Evolutionary conservation across 1,140 invertebrate species (phyloP), one percentile per base, ranked within the genome.

Genomic region (Temnothorax longispinosus): DNA sequence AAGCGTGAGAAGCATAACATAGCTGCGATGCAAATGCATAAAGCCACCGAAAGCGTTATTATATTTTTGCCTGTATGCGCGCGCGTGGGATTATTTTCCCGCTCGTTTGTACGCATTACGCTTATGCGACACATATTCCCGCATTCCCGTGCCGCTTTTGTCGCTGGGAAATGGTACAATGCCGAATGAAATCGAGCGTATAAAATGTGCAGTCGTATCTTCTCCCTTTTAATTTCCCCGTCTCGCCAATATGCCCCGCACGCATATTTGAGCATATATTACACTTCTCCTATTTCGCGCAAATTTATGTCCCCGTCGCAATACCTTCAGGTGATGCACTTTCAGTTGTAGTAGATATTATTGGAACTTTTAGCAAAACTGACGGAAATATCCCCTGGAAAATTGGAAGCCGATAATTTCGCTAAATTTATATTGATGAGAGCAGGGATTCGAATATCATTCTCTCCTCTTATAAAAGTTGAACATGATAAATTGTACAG

Each of bases 131-230:
- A 84, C 71, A 84, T 84, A 75, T 75, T 75, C 80, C 27, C 27
- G 77, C 35, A 50, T 67, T 62, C 41, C 15, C 38, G 69, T 60
- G 67, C 80, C 54, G 80, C 67, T 82, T 82, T 58, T 74, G 54
- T 60, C 41, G 69, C 27, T 21, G 80, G 56, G 69, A 84, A 84
- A 44, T 75, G 32, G 80, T 60, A 75, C 80, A 75, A 60, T 75
- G 56, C 80, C 80, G 80, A 84, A 84, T 75, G 80, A 84, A 84
- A 84, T 84, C 80, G 80, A 84, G 80, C 56, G 80, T 75, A 62
- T n/a, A 75, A 75, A 74, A 84, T 38, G 67, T 5, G 18, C 41
- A 13, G 80, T 38, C 67, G 13, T 74, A 82, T 74, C 80, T 84
- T 75, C 80, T 75, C 69, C 41, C 80, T 75, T 75, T 84, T 84